Percentiles rank a stretch among this genome's conserved stretches.
phyloP scores from a whole-genome alignment of 2,113 vertebrate species.

The Melanocharis versteri region DNA sequence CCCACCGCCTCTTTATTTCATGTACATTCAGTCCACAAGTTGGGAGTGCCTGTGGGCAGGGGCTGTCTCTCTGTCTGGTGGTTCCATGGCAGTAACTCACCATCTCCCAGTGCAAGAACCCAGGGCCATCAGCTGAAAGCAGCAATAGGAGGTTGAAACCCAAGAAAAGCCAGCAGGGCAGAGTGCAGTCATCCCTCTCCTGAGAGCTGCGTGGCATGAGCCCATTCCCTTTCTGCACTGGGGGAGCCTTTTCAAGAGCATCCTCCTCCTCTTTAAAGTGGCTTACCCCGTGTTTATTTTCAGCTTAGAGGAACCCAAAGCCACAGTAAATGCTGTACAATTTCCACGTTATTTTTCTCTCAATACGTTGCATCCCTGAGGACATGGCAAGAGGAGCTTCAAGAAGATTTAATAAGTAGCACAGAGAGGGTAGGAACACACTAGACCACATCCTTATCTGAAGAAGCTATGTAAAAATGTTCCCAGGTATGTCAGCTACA shows the following conservation, averaged over 20 bases:
- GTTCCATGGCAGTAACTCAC: rapidly evolving
- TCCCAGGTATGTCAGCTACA: not conserved
- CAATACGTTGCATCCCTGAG: not conserved
- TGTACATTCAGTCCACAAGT: not conserved
- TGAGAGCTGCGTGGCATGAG: not conserved
- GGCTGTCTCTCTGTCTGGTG: not conserved
- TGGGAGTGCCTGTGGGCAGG: rapidly evolving
- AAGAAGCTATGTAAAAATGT: not conserved
- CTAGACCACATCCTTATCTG: not conserved
- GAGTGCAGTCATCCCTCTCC: rapidly evolving
- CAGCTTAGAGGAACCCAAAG: not conserved
- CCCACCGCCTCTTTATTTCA: not conserved
- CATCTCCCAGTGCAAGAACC: not conserved
- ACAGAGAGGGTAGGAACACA: not conserved
- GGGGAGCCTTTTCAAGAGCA: not conserved
- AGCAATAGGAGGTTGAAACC: not conserved
- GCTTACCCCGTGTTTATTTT: not conserved
- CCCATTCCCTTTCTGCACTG: not conserved
- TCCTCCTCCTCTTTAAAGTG: not conserved
- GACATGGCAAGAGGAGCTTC: not conserved
- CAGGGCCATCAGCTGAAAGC: not conserved
- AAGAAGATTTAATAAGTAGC: not conserved
- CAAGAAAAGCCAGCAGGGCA: not conserved
- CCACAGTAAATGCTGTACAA: not conserved
- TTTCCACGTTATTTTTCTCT: not conserved